Evolutionary conservation across 2,113 vertebrate species (phyloP).

Genomic region (Lonchura striata): DNA sequence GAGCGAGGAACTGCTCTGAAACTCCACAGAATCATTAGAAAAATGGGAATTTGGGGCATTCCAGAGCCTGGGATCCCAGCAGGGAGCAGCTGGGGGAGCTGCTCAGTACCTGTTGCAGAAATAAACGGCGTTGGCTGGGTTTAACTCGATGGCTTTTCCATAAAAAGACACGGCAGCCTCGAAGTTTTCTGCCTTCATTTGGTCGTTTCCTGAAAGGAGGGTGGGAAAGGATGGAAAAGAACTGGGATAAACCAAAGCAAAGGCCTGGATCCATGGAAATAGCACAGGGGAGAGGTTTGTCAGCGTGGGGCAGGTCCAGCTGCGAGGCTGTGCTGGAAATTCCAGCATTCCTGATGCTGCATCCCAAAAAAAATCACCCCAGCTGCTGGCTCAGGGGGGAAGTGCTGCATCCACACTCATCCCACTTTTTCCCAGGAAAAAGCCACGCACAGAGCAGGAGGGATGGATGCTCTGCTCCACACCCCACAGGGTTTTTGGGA

Average conservation of each 20-base stretch:
- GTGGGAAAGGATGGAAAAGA: neutral
- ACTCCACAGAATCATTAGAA: too few relatives aligned
- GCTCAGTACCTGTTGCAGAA: slow-evolving; percentile 90
- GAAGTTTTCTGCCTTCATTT: slow-evolving; percentile 95
- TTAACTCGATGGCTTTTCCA: slow-evolving; percentile 89
- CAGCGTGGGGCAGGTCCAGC: neutral
- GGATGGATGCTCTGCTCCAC: neutral
- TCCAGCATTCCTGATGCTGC: neutral
- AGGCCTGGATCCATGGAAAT: neutral
- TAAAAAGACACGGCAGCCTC: slow-evolving; percentile 89
- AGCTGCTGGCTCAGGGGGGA: neutral
- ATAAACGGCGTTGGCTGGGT: slow-evolving; percentile 93
- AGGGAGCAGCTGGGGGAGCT: neutral
- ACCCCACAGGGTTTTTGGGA: neutral
- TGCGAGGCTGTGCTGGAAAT: neutral
- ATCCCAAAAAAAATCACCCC: neutral
- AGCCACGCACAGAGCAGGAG: neutral
- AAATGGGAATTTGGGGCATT: neutral
- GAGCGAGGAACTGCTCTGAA: neutral
- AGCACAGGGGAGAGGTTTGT: neutral
- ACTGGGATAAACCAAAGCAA: accelerated
- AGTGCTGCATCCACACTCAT: neutral
- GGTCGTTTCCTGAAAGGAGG: slow-evolving; percentile 84
- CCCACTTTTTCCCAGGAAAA: neutral
- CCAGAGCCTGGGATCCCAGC: neutral